These are phyloP conservation scores for Salvator merianae DNA, from an alignment of 2,113 vertebrate species.

Conservation along the genomic window DNA sequence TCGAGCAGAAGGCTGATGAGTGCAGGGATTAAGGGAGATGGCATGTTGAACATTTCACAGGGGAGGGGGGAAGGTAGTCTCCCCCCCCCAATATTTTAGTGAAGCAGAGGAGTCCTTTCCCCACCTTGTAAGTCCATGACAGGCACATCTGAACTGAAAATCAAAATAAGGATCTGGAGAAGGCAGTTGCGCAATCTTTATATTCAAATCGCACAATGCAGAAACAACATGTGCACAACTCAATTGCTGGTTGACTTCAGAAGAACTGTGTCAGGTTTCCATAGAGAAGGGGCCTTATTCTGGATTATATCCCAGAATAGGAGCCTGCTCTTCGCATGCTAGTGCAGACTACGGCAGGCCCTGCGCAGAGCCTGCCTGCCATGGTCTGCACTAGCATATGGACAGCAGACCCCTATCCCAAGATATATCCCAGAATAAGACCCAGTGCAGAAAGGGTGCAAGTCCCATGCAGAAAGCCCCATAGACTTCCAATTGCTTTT, in stretches of 20 bases:
- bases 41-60: conserved; percentile 1
- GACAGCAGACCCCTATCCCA: too few relatives aligned
- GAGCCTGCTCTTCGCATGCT: too few relatives aligned
- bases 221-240: too few relatives aligned
- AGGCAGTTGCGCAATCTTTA: background rate
- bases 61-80: background rate
- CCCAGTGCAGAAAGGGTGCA: too few relatives aligned
- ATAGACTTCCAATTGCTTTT: too few relatives aligned
- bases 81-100: background rate
- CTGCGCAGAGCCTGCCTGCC: too few relatives aligned
- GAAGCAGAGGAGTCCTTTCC: background rate
- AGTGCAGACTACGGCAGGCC: too few relatives aligned
- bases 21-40: conserved; percentile 36
- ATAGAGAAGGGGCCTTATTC: background rate
- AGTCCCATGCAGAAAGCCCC: too few relatives aligned
- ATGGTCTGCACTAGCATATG: too few relatives aligned
- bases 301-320: too few relatives aligned
- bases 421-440: too few relatives aligned
- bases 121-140: background rate
- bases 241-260: background rate
- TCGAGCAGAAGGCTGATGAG: conserved; percentile 31
- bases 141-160: background rate
- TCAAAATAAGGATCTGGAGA: accelerated
- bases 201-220: background rate
- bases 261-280: background rate